Evolutionary conservation across 2,113 vertebrate genomes (phyloP), one percentile per base, ranked within the genome.

Genomic region (Myxocyprinus asiaticus): DNA sequence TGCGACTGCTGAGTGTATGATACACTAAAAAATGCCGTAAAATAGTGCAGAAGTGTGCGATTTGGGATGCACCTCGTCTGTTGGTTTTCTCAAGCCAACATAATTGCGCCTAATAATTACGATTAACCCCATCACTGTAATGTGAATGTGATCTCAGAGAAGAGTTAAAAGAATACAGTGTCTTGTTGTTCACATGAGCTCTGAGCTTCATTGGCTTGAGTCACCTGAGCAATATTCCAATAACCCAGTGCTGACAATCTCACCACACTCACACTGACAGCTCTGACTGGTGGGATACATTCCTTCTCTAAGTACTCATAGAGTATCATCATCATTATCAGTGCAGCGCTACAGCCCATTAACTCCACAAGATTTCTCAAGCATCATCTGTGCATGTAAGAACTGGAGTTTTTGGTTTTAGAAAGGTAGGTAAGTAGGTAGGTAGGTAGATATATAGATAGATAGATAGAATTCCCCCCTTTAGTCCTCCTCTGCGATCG

Each of bases 401-500:
- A 33, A 33, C 22, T 33, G 22, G 22, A 33, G 22, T 33, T 33
- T 33, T 33, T 33, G 22, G 22, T 33, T 33, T 33, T 33, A 33
- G 22, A n/a, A n/a, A n/a, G n/a, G n/a, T n/a, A n/a, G n/a, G n/a
- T n/a, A n/a, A n/a, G n/a, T n/a, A 12, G 5, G 10, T 12, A 11
- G 47, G 6, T 33, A 3, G 11, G 7, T 6, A 9, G 10, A 7
- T 14, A 7, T 4, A 33, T 33, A 33, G 22, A 33, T 33, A 33
- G 22, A 33, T 33, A 33, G 22, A 33, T 33, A 33, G 22, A n/a
- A n/a, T 9, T 89, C 92, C 90, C 91, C 91, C 89, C 94, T 91
- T 94, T 91, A 87, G 91, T 94, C 92, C 86, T 90, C 91, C 87
- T 89, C 92, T 93, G 92, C 73, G 92, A 92, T 94, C 91, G 94